A percentile compares a stretch with the other conserved stretches of the same genome.
Evolutionary conservation across 2,113 vertebrate species (phyloP).

Genomic region (Burhinus bistriatus): DNA sequence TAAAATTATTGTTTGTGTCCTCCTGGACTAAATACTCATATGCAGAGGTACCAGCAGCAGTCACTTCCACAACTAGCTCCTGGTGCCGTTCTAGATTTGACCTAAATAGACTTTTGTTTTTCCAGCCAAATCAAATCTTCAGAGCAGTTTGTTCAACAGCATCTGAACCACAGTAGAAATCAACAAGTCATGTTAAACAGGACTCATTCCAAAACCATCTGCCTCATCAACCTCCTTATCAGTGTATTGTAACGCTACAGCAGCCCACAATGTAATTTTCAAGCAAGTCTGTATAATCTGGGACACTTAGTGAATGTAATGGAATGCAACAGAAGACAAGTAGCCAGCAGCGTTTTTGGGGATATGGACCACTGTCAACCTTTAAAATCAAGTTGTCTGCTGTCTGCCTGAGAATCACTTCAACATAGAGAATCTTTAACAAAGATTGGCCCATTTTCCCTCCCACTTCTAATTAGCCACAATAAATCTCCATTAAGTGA

Average conservation of each 20-base stretch:
- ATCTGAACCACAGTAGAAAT: background rate
- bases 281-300: background rate
- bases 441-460: background rate
- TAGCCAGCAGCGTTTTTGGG: background rate
- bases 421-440: background rate
- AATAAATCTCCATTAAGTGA: background rate
- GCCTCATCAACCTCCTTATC: background rate
- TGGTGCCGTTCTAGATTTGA: background rate
- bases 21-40: background rate
- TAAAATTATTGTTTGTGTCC: background rate
- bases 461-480: background rate
- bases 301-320: fast-evolving
- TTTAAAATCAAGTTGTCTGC: background rate
- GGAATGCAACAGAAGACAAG: background rate
- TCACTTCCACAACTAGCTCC: background rate
- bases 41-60: background rate
- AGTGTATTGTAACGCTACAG: background rate
- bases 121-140: background rate
- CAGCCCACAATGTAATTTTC: background rate
- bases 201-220: background rate
- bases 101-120: background rate
- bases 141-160: background rate
- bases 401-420: background rate
- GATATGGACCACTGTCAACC: background rate
- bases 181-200: background rate